Evolutionary conservation across 2,888 invertebrate genomes (phyloP), one percentile per base, ranked within the genome.

Genomic region (Serripes groenlandicus): DNA sequence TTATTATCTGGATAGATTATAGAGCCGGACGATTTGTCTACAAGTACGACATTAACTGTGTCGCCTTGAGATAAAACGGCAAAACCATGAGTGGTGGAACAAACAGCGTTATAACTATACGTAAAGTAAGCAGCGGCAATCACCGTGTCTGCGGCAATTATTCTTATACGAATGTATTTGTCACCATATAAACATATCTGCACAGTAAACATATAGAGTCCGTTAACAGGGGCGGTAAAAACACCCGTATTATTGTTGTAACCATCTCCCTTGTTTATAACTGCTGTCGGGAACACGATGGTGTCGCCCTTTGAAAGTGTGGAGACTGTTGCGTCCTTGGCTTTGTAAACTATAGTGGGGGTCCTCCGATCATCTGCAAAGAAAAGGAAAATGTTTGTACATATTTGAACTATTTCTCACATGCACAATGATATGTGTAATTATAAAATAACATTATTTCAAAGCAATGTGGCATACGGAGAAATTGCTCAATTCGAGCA

Each of bases 211-310:
- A 58, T 58, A 28, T 58, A 58, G 58, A 58, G 26, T 11, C 26
- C 58, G 3, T 58, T 58, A 3, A 58, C 58, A 4, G 58, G 58
- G 58, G 58, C 58, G 58, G 58, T 58, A 26, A 58, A 58, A 26
- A 58, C 58, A 26, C 58, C 58, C 58, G 58, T 58, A 5, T 58
- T 58, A n/a, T 58, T 58, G 58, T 58, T 58, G 58, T 58, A 58
- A 15, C 26, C 58, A 21, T 28, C 58, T 58, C 58, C 58, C 3
- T 28, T n/a, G 58, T 26, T 58, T 11, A 58, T 58, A 28, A 58
- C 58, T 23, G 23, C 58, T 28, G 23, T 58, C 11, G 58, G 58
- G 26, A 58, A 58, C 1, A 58, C 26, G 26, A 58, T 58, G 58
- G 28, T 15, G 58, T 58, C 58, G 11, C 58, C 58, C 3, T 58